These are phyloP conservation scores for Apis florea DNA, from an alignment of 1,140 invertebrate genomes.

Conservation along the genomic window DNA sequence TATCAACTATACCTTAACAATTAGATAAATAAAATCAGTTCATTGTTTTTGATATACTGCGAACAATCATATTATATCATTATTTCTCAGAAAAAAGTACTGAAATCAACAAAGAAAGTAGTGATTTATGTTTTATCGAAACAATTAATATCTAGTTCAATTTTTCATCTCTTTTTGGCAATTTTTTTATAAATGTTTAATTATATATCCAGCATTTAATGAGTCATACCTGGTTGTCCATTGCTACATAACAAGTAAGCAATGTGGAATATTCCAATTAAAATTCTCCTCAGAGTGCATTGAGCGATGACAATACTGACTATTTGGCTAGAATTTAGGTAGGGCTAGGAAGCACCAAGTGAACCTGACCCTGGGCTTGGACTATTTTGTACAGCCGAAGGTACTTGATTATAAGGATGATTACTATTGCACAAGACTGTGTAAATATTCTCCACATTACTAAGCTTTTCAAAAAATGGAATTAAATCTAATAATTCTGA, in stretches of 20 bases:
- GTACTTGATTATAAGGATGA: conserved; percentile 86
- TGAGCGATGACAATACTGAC: conserved; percentile 75
- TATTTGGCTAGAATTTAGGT: conserved; percentile 73
- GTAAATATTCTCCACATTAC: conserved; percentile 96
- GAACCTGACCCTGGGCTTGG: conserved; percentile 74
- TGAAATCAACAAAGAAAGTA: conserved; percentile 41
- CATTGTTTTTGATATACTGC: background rate
- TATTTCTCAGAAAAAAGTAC: conserved; percentile 50
- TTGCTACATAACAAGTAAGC: conserved; percentile 65
- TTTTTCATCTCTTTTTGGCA: conserved; percentile 26
- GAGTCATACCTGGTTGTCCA: conserved; percentile 53
- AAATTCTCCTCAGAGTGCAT: conserved; percentile 73
- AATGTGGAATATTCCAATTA: conserved; percentile 71
- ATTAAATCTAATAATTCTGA: conserved; percentile 96
- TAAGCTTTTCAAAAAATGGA: conserved; percentile 97
- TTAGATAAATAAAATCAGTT: conserved; percentile 24
- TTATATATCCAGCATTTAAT: conserved; percentile 45
- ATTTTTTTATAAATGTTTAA: conserved; percentile 32
- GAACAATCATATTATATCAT: conserved; percentile 20
- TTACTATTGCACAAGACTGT: conserved; percentile 94
- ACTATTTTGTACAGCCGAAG: conserved; percentile 71
- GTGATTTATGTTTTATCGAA: conserved; percentile 25
- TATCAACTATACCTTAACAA: conserved; percentile 13
- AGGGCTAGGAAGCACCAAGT: conserved; percentile 78
- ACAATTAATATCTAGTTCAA: conserved; percentile 15